phyloP scores from a whole-genome alignment of 2,888 invertebrate genomes.

The Enoplolaimus lenunculus region DNA sequence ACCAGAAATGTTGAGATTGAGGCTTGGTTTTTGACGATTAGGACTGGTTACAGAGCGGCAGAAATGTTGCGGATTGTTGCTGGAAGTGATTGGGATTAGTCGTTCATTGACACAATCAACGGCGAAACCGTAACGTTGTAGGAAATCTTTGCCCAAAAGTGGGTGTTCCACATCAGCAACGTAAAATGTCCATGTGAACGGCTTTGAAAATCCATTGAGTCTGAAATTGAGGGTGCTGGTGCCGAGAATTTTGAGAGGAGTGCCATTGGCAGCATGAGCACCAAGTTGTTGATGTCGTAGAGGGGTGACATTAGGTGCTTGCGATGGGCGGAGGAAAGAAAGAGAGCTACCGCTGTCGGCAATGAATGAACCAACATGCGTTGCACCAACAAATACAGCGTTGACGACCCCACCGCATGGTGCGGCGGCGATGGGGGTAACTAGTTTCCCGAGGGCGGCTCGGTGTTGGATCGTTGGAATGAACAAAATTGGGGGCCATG shows the following conservation, averaged over 20 bases:
- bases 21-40: too few species aligned
- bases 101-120: background rate
- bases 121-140: slow-evolving; percentile 3
- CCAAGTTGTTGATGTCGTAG: background rate
- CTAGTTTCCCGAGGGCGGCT: background rate
- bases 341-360: background rate
- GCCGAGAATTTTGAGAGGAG: background rate
- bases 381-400: background rate
- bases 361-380: background rate
- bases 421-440: background rate
- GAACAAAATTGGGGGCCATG: background rate
- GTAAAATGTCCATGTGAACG: background rate
- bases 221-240: background rate
- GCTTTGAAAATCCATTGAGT: background rate
- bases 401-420: background rate
- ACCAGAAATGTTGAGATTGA: too few species aligned
- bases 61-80: too few species aligned
- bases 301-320: background rate
- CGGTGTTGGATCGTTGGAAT: background rate
- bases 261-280: background rate
- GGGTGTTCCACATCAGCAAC: background rate
- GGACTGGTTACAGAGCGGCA: too few species aligned
- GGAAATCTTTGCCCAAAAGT: background rate
- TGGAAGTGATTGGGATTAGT: background rate
- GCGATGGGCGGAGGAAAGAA: background rate